phyloP scores from a whole-genome alignment of 2,888 invertebrate species.

The Dione juno region DNA sequence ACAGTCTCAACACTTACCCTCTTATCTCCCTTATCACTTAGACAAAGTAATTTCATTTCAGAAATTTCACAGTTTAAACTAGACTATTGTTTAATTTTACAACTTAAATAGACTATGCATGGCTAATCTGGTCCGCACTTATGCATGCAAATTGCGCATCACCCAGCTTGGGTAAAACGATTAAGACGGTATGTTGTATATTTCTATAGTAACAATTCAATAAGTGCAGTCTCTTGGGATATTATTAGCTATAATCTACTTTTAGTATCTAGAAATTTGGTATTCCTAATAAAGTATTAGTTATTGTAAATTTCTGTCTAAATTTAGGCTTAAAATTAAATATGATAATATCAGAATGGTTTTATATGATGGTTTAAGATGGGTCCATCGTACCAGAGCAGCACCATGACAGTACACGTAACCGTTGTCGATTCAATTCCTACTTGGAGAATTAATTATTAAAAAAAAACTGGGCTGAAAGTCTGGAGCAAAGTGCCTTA shows the following conservation, averaged over 20 bases:
- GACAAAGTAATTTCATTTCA: constrained; percentile 3
- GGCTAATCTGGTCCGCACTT: constrained; percentile 20
- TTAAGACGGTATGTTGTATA: constrained; percentile 17
- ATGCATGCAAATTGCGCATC: constrained; percentile 33
- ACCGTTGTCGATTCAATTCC: too few species aligned
- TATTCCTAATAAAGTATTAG: too few species aligned
- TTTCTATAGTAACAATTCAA: constrained; percentile 10
- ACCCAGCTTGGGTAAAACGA: constrained; percentile 13
- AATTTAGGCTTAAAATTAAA: not conserved
- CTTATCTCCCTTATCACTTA: constrained; percentile 16
- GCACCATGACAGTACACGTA: too few species aligned
- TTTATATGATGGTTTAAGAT: too few species aligned
- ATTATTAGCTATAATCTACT: not conserved
- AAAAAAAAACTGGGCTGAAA: too few species aligned
- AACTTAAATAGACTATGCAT: constrained; percentile 27
- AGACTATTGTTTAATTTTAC: constrained; percentile 26
- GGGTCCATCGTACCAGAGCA: too few species aligned
- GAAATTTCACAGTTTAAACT: constrained; percentile 13
- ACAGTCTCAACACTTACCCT: not conserved
- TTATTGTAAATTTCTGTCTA: too few species aligned
- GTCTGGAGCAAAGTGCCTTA: too few species aligned
- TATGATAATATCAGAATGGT: too few species aligned
- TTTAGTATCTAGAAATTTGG: not conserved
- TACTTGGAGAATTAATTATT: too few species aligned
- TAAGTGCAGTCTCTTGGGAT: not conserved